Base-by-base conservation (phyloP, 2,888 invertebrate genomes). In the Synanthedon andrenaeformis region DNA sequence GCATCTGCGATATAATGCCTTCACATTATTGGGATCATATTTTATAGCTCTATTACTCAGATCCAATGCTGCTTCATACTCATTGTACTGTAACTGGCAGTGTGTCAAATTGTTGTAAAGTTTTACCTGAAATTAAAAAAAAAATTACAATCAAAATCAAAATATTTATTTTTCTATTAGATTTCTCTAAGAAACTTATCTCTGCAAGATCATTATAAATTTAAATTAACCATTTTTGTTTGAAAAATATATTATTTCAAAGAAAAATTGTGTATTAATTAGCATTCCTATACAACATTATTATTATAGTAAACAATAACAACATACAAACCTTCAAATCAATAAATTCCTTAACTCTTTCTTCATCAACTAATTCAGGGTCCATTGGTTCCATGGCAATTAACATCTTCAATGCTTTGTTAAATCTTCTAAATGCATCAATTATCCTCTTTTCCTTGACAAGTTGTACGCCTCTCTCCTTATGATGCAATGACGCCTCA, bases 1-100 rank as follows among this genome's bases (percentile, higher is more conserved):
- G 8, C 95, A 95, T 57, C 95, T 87, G 60, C 99, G 89, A 80
- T 96, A 99, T 0, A 94, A 81, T 0, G 95, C 97, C 78, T 99
- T 99, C 1, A 93, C 91, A 72, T 94, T 98, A 8, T 91, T 89
- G 0, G 91, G 79, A 64, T 96, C 93, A n/a, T 93, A 69, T 54
- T 90, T 90, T 3, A 99, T 76, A 0, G 93, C 96, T 64, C 92
- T 90, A 52, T 93, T 91, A 62, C 97, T 94, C 11, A 95, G 86
- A 45, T 89, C 82, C 41, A 94, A 71, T 0, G 91, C 92, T 56
- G 91, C 90, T 4, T 90, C 88, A 74, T 90, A 93, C 59, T 92
- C 91, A 10, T 91, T 76, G 57, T 89, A 89, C 58, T 91, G 91
- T 17, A 95, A 85, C 63, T 95, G 93, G 70, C 96, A 95, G 51